Evolutionary conservation across 92 coral and sea anemone species (phyloP), one percentile per base, ranked within the genome.

Genomic region (Nematostella vectensis): DNA sequence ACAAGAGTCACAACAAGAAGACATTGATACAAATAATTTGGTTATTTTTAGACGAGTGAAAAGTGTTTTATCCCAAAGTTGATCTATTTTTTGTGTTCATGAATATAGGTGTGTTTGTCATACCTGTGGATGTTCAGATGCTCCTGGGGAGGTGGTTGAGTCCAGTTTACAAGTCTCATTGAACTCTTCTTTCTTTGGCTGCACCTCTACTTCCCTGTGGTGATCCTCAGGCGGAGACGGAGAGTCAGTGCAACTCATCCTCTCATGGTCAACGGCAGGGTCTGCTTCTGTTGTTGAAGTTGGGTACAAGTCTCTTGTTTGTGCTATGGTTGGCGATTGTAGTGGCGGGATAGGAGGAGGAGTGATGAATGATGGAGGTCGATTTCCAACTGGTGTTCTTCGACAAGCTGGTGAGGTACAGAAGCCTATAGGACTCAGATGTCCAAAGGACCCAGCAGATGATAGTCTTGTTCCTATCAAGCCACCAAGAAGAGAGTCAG

Each of bases 401-500:
- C 74, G 71, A 27, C 79, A 75, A 2, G 79, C 83, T 15, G 84
- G 77, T 25, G 95, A 75, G 21, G 88, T 78, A 47, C 87, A 79
- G 31, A 85, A 81, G 17, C 80, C 88, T 47, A 76, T 59, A 1
- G 95, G 95, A 45, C 96, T 93, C 52, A 93, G 57, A 62, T 93
- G 99, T 27, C 99, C 99, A 72, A 86, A 86, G 23, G 99, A 93
- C 31, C 99, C 95, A 22, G 93, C 88, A 11, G 99, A 93, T 21
- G 99, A 86, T 15, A 77, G 59, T 39, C 99, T 76, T 16, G 91
- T 63, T 23, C 93, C 88, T 18, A 77, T 77, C 8, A 93, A 77
- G 57, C 77, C 81, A 47, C 96, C 99, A 20, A 80, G 74, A 29
- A 93, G 62, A 22, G 99, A 88, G 64, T 93, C 99, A 21, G 99